These are phyloP conservation scores for Heliconius hortense DNA, from an alignment of 2,888 invertebrate genomes.

Conservation along the genomic window DNA sequence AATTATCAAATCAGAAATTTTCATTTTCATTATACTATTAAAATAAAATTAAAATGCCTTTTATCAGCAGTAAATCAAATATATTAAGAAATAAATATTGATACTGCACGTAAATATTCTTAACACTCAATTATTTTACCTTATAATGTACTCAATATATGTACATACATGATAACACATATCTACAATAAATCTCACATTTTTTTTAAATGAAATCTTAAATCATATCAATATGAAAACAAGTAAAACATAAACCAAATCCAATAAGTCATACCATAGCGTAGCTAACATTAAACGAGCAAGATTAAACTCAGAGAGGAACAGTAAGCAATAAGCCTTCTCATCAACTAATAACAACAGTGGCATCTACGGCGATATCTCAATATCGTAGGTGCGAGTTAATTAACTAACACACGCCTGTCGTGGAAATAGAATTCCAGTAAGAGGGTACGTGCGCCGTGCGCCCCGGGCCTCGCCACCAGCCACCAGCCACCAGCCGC, in stretches of 20 bases:
- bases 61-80: too few species aligned
- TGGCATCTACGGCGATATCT: conserved; percentile 76
- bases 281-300: conserved; percentile 39
- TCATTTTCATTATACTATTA: too few species aligned
- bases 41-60: too few species aligned
- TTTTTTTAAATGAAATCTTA: background rate
- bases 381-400: conserved; percentile 81
- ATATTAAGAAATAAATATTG: too few species aligned
- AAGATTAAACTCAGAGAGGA: conserved; percentile 48
- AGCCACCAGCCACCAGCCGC: conserved; percentile 45
- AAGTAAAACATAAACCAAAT: background rate
- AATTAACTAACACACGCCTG: conserved; percentile 82
- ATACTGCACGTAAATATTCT: too few species aligned
- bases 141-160: too few species aligned
- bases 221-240: background rate
- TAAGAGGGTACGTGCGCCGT: conserved; percentile 76
- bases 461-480: conserved; percentile 57
- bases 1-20: too few species aligned
- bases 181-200: too few species aligned
- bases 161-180: too few species aligned
- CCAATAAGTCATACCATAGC: background rate
- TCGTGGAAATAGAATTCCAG: conserved; percentile 81
- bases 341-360: conserved; percentile 78
- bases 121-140: too few species aligned
- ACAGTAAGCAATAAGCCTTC: conserved; percentile 74